Percentiles rank a stretch among this genome's conserved stretches.
phyloP scores from a whole-genome alignment of 64 coral and sea anemone species.

The Dendrophyllia cribrosa region DNA sequence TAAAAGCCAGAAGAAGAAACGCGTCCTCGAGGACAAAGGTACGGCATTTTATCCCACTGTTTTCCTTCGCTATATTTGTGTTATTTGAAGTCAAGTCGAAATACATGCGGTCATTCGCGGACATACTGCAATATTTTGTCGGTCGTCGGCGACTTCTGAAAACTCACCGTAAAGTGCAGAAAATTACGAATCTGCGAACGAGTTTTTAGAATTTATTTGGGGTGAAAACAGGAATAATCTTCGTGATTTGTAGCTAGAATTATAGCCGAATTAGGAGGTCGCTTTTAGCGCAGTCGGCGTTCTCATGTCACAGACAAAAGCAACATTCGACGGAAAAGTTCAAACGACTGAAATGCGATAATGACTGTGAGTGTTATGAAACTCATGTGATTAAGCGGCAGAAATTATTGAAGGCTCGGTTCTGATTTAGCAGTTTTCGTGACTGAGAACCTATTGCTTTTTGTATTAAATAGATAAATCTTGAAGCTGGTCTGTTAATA shows the following conservation, averaged over 20 bases:
- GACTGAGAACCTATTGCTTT: background rate
- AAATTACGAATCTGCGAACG: background rate
- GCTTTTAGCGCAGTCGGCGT: background rate
- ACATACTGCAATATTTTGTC: conserved; percentile 4
- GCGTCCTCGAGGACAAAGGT: conserved; percentile 47
- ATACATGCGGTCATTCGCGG: background rate
- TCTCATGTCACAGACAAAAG: background rate
- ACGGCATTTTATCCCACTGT: background rate
- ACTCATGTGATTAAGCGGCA: background rate
- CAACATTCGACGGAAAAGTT: background rate
- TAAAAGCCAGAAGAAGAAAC: conserved; percentile 23
- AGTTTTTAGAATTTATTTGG: background rate
- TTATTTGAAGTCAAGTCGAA: conserved; percentile 38
- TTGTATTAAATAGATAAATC: too few relatives aligned
- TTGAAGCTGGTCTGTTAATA: too few relatives aligned
- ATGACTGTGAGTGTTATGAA: background rate
- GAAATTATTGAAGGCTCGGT: background rate
- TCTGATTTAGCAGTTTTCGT: background rate
- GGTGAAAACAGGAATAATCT: background rate
- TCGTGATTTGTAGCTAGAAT: background rate
- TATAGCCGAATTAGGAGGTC: background rate
- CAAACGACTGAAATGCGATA: conserved; percentile 17
- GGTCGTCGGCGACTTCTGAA: background rate
- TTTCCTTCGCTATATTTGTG: background rate
- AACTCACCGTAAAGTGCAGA: background rate